These are phyloP conservation scores for Oxyura jamaicensis DNA, from an alignment of 2,113 vertebrate species.

Conservation along the genomic window DNA sequence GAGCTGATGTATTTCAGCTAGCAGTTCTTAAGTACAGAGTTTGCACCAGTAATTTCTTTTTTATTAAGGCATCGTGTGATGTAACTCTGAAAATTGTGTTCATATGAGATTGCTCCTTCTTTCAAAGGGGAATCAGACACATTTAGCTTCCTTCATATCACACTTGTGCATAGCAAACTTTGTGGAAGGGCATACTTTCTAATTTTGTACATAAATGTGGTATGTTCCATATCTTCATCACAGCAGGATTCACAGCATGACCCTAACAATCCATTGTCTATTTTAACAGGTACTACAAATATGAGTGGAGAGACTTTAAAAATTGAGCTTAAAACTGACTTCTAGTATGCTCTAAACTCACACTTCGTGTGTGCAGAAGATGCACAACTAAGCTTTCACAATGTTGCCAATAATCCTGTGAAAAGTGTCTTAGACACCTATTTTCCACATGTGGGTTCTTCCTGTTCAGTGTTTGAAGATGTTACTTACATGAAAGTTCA, in stretches of 20 bases:
- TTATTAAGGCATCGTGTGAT: background rate
- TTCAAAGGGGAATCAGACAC: background rate
- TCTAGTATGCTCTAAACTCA: background rate
- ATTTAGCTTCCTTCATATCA: background rate
- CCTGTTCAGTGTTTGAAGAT: background rate
- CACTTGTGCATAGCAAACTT: background rate
- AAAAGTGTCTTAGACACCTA: background rate
- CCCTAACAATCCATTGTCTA: background rate
- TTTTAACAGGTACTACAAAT: background rate
- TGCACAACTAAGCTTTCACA: background rate
- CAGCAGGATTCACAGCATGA: background rate
- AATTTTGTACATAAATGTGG: background rate
- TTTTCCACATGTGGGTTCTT: background rate
- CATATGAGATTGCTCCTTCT: background rate
- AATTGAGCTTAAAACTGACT: background rate
- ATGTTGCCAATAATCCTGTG: background rate
- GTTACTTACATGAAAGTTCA: background rate
- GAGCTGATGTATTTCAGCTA: background rate
- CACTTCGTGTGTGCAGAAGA: background rate
- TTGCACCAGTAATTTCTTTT: background rate
- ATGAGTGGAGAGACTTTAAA: background rate
- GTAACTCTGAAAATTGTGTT: background rate
- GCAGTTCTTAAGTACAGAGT: background rate
- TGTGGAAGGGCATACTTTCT: background rate
- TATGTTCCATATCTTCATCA: background rate